Evolutionary conservation across 2,113 vertebrate genomes (phyloP).

Genomic region (Sisor rabdophorus): DNA sequence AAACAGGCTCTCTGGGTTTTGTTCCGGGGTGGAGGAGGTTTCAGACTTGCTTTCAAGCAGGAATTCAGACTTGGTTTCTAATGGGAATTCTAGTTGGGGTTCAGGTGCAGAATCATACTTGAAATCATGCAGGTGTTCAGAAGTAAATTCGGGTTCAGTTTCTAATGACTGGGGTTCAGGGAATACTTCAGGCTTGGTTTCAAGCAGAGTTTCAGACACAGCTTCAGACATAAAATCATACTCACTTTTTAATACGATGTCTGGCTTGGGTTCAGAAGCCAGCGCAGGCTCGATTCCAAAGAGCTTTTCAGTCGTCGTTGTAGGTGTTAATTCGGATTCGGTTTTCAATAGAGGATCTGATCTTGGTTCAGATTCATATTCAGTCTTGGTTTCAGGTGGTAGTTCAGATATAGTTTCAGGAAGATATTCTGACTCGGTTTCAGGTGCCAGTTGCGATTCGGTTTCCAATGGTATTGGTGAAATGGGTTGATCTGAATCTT

Average conservation of each 20-base stretch:
- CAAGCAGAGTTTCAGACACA: neutral
- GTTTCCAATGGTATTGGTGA: neutral
- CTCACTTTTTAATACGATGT: neutral
- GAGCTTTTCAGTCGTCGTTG: conserved; percentile 12
- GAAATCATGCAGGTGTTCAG: neutral
- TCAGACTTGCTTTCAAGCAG: neutral
- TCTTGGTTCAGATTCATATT: conserved; percentile 4
- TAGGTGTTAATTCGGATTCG: conserved; percentile 1
- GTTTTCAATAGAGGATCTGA: neutral
- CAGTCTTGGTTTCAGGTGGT: neutral
- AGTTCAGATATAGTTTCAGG: neutral
- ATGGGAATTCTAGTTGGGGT: neutral
- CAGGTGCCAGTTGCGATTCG: neutral
- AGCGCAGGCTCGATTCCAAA: neutral
- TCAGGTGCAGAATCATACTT: neutral
- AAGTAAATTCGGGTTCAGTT: neutral
- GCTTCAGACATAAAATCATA: conserved; percentile 4
- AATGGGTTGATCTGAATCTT: neutral
- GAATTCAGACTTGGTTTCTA: neutral
- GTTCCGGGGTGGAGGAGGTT: neutral
- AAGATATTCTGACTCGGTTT: neutral
- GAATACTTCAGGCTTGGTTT: neutral
- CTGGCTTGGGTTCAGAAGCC: neutral
- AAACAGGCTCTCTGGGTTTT: neutral
- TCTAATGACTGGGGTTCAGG: neutral